Percentiles rank a stretch among this genome's conserved stretches.
Evolutionary conservation across 2,888 invertebrate species (phyloP).

Genomic region (Coleophora flavipennella): DNA sequence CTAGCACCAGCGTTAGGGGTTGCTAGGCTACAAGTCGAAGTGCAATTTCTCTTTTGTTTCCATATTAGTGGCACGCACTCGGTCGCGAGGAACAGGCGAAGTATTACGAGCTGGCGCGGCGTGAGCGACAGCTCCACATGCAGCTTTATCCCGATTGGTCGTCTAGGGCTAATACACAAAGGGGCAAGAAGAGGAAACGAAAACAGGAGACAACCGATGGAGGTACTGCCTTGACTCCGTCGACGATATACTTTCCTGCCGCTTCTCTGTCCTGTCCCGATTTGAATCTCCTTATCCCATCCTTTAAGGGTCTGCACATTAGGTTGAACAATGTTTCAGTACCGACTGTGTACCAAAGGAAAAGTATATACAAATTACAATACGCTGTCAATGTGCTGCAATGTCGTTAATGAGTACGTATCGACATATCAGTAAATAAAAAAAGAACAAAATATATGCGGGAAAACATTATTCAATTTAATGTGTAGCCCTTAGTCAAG

Average conservation of each 20-base stretch:
- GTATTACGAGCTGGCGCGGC: constrained; percentile 99
- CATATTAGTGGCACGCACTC: constrained; percentile 98
- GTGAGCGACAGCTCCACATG: constrained; percentile 99
- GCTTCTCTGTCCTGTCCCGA: constrained; percentile 10
- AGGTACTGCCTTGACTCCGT: constrained; percentile 82
- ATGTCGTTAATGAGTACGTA: too few relatives aligned
- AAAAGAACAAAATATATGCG: neutral
- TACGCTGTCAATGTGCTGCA: too few relatives aligned
- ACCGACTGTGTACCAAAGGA: too few relatives aligned
- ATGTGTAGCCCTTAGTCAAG: neutral
- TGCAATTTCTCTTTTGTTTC: constrained; percentile 69
- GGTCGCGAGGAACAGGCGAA: constrained; percentile 99
- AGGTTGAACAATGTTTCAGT: neutral
- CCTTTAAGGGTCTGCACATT: neutral
- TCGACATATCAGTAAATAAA: too few relatives aligned
- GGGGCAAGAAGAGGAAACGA: constrained; percentile 99
- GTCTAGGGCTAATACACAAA: constrained; percentile 99
- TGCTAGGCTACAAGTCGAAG: constrained; percentile 49
- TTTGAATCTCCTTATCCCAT: neutral
- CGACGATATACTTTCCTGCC: constrained; percentile 28
- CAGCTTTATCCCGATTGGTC: constrained; percentile 99
- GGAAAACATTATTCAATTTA: neutral
- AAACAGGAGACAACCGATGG: constrained; percentile 97
- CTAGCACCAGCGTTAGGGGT: constrained; percentile 68
- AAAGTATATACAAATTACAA: too few relatives aligned